phyloP scores from a whole-genome alignment of 92 coral and sea anemone genomes.

The Porites divaricata region DNA sequence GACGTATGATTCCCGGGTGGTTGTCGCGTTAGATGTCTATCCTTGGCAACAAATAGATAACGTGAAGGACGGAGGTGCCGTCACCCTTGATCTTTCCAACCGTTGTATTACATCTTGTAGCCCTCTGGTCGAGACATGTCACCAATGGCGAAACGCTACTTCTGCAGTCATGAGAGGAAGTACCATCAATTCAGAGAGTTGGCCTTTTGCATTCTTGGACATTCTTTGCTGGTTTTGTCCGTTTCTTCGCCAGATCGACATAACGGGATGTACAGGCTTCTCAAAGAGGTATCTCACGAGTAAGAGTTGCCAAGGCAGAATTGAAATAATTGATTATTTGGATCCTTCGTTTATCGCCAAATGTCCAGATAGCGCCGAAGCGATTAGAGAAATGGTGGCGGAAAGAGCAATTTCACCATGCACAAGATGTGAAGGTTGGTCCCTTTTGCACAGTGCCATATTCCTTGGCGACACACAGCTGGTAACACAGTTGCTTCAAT shows the following conservation, averaged over 20 bases:
- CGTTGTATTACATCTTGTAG: background rate
- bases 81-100: slow-evolving; percentile 14
- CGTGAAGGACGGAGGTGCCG: background rate
- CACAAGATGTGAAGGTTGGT: background rate
- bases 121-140: background rate
- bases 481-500: background rate
- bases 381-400: background rate
- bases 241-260: background rate
- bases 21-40: background rate
- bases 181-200: background rate
- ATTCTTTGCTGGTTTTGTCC: slow-evolving; percentile 31
- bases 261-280: slow-evolving; percentile 3
- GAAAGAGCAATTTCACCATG: background rate
- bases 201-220: slow-evolving; percentile 10
- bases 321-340: slow-evolving; percentile 6
- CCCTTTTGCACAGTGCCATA: slow-evolving; percentile 9
- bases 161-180: background rate
- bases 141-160: background rate
- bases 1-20: background rate
- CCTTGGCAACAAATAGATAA: background rate
- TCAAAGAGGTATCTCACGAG: background rate
- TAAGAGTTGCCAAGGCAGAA: background rate
- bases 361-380: background rate
- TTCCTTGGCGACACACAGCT: background rate
- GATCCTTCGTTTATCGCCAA: background rate